These are phyloP conservation scores for Cherax destructor DNA, from an alignment of 1,140 invertebrate genomes.

Conservation along the genomic window DNA sequence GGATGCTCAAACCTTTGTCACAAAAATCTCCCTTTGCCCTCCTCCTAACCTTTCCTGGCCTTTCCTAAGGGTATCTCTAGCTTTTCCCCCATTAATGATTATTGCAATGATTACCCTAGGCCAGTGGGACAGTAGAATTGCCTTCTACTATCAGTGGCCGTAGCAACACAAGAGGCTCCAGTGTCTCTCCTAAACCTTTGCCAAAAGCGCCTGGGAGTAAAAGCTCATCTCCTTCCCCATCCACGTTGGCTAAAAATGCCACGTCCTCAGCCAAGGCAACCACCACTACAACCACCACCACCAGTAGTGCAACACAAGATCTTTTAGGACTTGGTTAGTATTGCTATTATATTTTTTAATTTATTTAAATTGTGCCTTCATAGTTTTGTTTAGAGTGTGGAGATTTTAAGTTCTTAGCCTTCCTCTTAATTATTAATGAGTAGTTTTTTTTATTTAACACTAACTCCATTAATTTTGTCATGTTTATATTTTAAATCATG, in stretches of 20 bases:
- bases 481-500: no score
- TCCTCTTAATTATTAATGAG: no score
- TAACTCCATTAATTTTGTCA: no score
- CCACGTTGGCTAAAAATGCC: conserved; percentile 75
- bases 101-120: neutral
- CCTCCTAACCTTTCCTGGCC: no score
- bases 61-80: no score
- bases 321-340: conserved; percentile 80
- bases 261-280: conserved; percentile 83
- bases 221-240: conserved; percentile 60
- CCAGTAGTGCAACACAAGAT: conserved; percentile 76
- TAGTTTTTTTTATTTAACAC: no score
- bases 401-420: no score
- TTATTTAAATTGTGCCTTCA: no score
- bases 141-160: conserved; percentile 46
- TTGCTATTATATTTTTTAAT: neutral
- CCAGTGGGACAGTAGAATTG: conserved; percentile 64
- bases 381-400: no score
- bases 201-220: conserved; percentile 70
- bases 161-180: conserved; percentile 32
- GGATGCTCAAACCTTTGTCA: no score
- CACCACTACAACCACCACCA: conserved; percentile 73
- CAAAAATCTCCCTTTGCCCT: no score
- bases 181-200: conserved; percentile 67
- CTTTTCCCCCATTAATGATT: no score